Conservation (phyloP, 1,140 invertebrate genomes). For the Neodiprion fabricii region DNA sequence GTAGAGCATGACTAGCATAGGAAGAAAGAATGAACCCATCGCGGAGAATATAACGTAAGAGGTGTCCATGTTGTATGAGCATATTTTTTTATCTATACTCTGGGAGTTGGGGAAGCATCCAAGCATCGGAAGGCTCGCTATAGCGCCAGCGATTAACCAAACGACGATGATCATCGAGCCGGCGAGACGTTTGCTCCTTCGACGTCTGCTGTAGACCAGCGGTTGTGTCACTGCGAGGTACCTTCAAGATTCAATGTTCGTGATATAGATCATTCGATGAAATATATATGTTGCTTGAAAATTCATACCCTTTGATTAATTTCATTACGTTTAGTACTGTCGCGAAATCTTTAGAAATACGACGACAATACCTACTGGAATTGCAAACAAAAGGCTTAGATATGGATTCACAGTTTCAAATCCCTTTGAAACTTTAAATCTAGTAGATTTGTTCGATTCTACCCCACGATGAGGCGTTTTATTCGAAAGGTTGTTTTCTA, state of each 20-base stretch:
- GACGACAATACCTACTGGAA: no score
- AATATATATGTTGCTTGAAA: not conserved
- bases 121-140: slow-evolving; percentile 84
- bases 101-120: slow-evolving; percentile 66
- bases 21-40: slow-evolving; percentile 92
- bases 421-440: no score
- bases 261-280: not conserved
- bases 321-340: no score
- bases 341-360: no score
- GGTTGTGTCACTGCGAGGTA: slow-evolving; percentile 89
- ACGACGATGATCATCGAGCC: slow-evolving; percentile 82
- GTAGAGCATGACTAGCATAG: slow-evolving; percentile 90
- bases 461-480: no score
- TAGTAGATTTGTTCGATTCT: no score
- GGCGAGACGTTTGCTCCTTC: slow-evolving; percentile 79
- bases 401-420: no score
- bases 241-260: slow-evolving; percentile 46
- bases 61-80: slow-evolving; percentile 80
- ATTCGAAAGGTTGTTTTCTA: no score
- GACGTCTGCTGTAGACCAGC: slow-evolving; percentile 78
- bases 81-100: slow-evolving; percentile 51
- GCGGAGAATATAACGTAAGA: slow-evolving; percentile 91
- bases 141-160: slow-evolving; percentile 81
- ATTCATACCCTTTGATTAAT: no score
- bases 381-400: no score